Conservation (phyloP, 2,797 vertebrate genomes). For the Mormyrus proboscirostris region DNA sequence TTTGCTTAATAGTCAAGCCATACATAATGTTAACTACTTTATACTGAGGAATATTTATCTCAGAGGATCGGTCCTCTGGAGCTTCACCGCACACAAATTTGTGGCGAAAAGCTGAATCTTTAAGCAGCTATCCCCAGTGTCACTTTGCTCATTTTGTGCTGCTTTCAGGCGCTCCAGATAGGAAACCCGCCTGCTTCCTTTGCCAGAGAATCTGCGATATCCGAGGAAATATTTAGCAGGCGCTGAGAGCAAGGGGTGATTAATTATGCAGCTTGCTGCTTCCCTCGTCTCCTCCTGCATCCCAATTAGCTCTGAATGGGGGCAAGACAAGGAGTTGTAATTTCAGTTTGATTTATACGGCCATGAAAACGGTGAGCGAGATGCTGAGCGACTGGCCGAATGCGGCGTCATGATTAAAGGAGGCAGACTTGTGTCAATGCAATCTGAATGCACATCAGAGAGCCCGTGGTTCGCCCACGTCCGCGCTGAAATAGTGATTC, state of each 20-base stretch:
- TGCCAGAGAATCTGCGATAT: background rate
- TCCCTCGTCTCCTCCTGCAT: background rate
- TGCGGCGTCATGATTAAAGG: background rate
- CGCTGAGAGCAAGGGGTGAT: slow-evolving; percentile 1
- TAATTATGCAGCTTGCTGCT: slow-evolving; percentile 4
- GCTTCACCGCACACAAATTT: background rate
- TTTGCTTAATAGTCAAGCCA: background rate
- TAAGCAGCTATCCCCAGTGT: background rate
- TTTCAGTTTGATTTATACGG: slow-evolving; percentile 16
- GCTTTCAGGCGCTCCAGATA: background rate
- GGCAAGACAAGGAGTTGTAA: background rate
- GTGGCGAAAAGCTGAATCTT: background rate
- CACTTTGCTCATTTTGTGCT: background rate
- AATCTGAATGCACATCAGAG: background rate
- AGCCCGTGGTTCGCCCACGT: background rate
- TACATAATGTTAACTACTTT: background rate
- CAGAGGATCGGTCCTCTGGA: background rate
- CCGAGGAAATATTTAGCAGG: slow-evolving; percentile 1
- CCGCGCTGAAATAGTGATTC: background rate
- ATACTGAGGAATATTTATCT: background rate
- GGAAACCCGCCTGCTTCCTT: background rate
- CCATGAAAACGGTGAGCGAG: background rate
- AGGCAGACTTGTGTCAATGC: background rate
- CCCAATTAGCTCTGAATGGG: slow-evolving; percentile 11
- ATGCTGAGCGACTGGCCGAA: background rate